Evolutionary conservation across 2,113 vertebrate species (phyloP).

Genomic region (Anser brachyrhynchus): DNA sequence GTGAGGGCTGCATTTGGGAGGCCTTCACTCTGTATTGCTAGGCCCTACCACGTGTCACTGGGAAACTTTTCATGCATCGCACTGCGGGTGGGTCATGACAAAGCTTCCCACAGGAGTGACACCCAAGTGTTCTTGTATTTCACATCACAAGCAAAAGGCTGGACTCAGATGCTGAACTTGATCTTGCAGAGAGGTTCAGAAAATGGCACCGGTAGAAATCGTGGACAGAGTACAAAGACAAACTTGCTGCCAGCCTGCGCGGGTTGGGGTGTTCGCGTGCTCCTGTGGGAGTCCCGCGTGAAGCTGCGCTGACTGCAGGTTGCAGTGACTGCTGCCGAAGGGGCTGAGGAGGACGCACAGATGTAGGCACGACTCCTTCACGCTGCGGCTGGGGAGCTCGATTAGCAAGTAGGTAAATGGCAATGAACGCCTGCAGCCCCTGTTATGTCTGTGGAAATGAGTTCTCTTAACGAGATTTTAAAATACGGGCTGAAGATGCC

Average conservation of each 20-base stretch:
- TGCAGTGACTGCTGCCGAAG: background rate
- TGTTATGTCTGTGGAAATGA: background rate
- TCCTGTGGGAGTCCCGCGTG: background rate
- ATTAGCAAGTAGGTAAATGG: background rate
- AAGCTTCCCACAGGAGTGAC: fast-evolving
- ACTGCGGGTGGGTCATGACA: background rate
- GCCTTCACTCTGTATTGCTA: background rate
- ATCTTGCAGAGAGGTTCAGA: background rate
- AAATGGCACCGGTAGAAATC: background rate
- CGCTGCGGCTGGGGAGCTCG: background rate
- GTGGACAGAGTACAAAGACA: fast-evolving
- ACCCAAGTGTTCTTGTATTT: fast-evolving
- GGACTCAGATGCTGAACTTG: background rate
- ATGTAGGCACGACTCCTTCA: background rate
- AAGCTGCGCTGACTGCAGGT: background rate
- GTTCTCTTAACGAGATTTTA: background rate
- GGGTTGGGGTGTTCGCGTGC: fast-evolving
- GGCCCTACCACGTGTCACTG: fast-evolving
- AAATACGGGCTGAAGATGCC: background rate
- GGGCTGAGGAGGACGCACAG: background rate
- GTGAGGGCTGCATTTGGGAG: background rate
- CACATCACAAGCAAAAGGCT: background rate
- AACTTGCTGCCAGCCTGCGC: fast-evolving
- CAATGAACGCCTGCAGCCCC: background rate
- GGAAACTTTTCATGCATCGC: too few species aligned